Conservation (phyloP, 2,888 invertebrate genomes). For the Spisula solida region DNA sequence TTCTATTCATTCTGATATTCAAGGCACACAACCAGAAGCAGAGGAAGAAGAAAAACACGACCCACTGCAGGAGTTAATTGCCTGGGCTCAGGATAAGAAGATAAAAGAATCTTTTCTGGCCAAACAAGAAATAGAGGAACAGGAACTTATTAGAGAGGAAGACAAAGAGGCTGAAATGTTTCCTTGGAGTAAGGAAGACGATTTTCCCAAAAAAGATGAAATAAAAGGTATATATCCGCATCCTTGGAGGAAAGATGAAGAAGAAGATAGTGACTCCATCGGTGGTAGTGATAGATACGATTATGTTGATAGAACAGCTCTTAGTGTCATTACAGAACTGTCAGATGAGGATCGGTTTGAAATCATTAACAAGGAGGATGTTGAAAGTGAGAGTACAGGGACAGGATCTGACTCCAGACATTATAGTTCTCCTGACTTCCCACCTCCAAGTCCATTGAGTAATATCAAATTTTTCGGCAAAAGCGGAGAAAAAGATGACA, state of each 20-base stretch:
- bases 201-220: constrained; percentile 59
- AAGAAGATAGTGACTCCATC: constrained; percentile 79
- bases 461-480: constrained; percentile 94
- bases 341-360: constrained; percentile 88
- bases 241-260: constrained; percentile 73
- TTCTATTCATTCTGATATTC: constrained; percentile 87
- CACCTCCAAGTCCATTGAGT: constrained; percentile 90
- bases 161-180: constrained; percentile 60
- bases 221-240: constrained; percentile 67
- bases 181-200: constrained; percentile 63
- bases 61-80: constrained; percentile 70
- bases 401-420: constrained; percentile 80
- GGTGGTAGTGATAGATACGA: constrained; percentile 85
- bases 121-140: constrained; percentile 60
- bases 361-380: constrained; percentile 89
- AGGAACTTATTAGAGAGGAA: constrained; percentile 52
- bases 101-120: constrained; percentile 65
- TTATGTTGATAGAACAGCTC: constrained; percentile 82
- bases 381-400: constrained; percentile 90
- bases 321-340: constrained; percentile 84
- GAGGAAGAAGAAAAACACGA: constrained; percentile 69
- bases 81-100: constrained; percentile 75
- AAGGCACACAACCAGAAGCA: constrained; percentile 74
- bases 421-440: constrained; percentile 93
- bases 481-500: constrained; percentile 95